phyloP scores from a whole-genome alignment of 2,797 vertebrate species.

The Takifugu ocellatus region DNA sequence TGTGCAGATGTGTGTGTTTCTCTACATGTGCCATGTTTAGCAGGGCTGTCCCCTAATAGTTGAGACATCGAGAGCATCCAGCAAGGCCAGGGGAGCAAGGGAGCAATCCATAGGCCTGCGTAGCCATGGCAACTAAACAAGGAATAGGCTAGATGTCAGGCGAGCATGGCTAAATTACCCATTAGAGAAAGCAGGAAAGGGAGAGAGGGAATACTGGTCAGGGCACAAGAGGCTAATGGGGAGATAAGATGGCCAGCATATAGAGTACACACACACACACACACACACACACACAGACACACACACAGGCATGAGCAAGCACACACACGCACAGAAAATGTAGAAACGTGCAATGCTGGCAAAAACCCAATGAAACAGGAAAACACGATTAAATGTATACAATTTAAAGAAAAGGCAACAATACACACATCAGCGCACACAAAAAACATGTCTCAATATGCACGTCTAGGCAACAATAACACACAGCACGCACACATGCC shows the following conservation, averaged over 20 bases:
- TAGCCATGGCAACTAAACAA: conserved; percentile 84
- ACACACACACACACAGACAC: conserved; percentile 19
- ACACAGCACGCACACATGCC: background rate
- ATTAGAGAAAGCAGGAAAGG: conserved; percentile 78
- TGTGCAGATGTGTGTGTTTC: conserved; percentile 19
- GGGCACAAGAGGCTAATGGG: conserved; percentile 78
- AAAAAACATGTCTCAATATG: background rate
- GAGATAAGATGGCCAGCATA: conserved; percentile 76
- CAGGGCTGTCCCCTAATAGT: conserved; percentile 67
- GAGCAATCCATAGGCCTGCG: conserved; percentile 76
- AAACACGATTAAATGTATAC: conserved; percentile 40
- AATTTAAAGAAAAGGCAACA: conserved; percentile 21
- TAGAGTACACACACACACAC: conserved; percentile 44
- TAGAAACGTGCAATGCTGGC: conserved; percentile 10
- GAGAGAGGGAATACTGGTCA: conserved; percentile 75
- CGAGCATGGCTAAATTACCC: conserved; percentile 83
- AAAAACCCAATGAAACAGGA: conserved; percentile 17
- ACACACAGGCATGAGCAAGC: conserved; percentile 24
- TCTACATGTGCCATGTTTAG: conserved; percentile 46
- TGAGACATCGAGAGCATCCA: conserved; percentile 74
- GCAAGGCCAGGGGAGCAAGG: conserved; percentile 71
- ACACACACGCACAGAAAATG: conserved; percentile 17
- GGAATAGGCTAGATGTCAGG: conserved; percentile 81
- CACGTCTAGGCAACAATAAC: background rate
- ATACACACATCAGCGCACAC: conserved; percentile 1